Percentiles rank a stretch among this genome's conserved stretches.
phyloP scores from a whole-genome alignment of 2,888 invertebrate species.

The Ochlodes sylvanus region DNA sequence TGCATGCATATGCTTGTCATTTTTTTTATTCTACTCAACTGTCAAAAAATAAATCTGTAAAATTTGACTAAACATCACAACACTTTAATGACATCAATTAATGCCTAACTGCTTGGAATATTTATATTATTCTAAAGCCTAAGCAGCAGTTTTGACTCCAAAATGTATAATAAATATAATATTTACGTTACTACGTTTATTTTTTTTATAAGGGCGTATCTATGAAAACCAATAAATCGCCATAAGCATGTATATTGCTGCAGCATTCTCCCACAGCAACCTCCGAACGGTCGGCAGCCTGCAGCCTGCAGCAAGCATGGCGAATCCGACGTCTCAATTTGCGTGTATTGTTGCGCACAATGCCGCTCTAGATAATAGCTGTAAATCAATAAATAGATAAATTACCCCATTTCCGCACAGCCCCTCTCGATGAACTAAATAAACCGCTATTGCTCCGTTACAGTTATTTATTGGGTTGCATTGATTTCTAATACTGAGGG shows the following conservation, averaged over 20 bases:
- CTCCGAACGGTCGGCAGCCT: constrained; percentile 1
- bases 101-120: too few relatives aligned
- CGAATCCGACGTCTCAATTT: constrained; percentile 80
- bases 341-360: constrained; percentile 61
- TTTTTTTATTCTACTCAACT: too few relatives aligned
- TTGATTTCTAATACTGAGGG: constrained; percentile 23
- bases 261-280: constrained; percentile 21
- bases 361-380: constrained; percentile 12
- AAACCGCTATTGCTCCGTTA: constrained; percentile 29
- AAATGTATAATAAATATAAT: too few relatives aligned
- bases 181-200: too few relatives aligned
- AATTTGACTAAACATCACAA: too few relatives aligned
- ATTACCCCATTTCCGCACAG: constrained; percentile 56
- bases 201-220: constrained; percentile 1
- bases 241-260: too few relatives aligned
- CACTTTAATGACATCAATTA: too few relatives aligned
- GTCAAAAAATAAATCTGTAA: too few relatives aligned
- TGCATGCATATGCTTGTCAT: too few relatives aligned
- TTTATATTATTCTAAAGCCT: too few relatives aligned
- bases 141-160: too few relatives aligned
- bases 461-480: constrained; percentile 40
- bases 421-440: constrained; percentile 44
- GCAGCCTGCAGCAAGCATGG: constrained; percentile 60
- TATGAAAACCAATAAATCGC: constrained; percentile 8
- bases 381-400: constrained; percentile 50